phyloP scores from a whole-genome alignment of 1,140 invertebrate species.

The Hycleus phaleratus region DNA sequence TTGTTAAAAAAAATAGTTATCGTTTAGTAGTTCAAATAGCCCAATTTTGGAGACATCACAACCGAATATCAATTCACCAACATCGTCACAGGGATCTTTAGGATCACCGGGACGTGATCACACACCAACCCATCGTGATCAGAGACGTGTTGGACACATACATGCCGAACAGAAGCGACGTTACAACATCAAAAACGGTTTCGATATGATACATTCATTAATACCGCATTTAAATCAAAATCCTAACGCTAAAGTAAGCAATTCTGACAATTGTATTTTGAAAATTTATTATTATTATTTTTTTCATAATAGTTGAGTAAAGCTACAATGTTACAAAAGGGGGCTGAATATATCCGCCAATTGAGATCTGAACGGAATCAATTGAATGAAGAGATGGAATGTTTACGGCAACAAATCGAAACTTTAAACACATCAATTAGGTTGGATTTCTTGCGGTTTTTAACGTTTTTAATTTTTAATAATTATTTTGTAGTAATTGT shows the following conservation, averaged over 20 bases:
- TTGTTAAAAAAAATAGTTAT: slow-evolving; percentile 4
- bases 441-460: slow-evolving; percentile 42
- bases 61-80: slow-evolving; percentile 32
- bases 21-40: slow-evolving; percentile 33
- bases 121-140: slow-evolving; percentile 43
- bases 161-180: slow-evolving; percentile 97
- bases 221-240: slow-evolving; percentile 88
- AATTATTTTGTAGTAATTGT: slow-evolving; percentile 63
- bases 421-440: slow-evolving; percentile 83
- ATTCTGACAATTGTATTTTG: neutral
- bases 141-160: slow-evolving; percentile 78
- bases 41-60: slow-evolving; percentile 28
- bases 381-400: slow-evolving; percentile 86
- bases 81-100: slow-evolving; percentile 42
- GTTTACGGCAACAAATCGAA: slow-evolving; percentile 79
- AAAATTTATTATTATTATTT: neutral
- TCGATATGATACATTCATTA: slow-evolving; percentile 88
- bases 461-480: neutral
- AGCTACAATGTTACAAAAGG: slow-evolving; percentile 94
- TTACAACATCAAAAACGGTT: slow-evolving; percentile 96
- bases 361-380: slow-evolving; percentile 77
- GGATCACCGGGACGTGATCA: slow-evolving; percentile 39
- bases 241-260: slow-evolving; percentile 76
- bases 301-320: slow-evolving; percentile 66
- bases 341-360: slow-evolving; percentile 91